Base-by-base conservation (phyloP, 1,140 invertebrate genomes). In the Lepidurus couesii region DNA sequence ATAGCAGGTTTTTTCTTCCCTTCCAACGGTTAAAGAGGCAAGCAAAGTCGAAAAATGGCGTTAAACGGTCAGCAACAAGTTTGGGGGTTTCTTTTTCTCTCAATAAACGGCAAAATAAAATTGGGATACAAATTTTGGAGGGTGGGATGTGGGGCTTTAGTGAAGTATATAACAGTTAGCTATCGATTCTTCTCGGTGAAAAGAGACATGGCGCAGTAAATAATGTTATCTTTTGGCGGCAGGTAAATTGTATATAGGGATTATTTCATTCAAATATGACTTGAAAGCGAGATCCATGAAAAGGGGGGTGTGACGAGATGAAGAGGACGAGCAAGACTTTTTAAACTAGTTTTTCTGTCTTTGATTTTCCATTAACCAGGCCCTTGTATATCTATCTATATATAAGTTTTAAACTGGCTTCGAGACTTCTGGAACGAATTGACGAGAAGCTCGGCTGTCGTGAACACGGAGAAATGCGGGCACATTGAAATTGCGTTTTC, bases 41-140 rank as follows among this genome's bases (percentile, higher is more conserved):
- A 21, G 21, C 53, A 65, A 65, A 65, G 53, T 21, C 16, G 21
- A 65, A 65, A 65, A 65, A 65, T 47, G 53, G 53, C 53, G 53
- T 65, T 21, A n/a, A 65, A 65, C 53, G 53, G 53, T 65, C 53
- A 65, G 53, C 53, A 65, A 65, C 53, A 65, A 65, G 53, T 65
- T 47, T 47, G 45, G 34, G 26, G 34, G 34, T 34, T 34, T 34
- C 34, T 47, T 65, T 65, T 65, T 65, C 21, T 13, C 21, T 65
- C 53, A 65, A 21, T n/a, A 5, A 16, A 21, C 16, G 45, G 47
- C 0, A 65, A 65, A 21, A 24, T 24, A n/a, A 65, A 21, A 65
- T 1, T 3, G 53, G 53, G 53, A 65, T 5, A n/a, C 16, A 21
- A 65, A n/a, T 21, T 65, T n/a, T 21, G 21, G 21, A 65, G 16